These are phyloP conservation scores for Sialia sialis DNA, from an alignment of 2,113 vertebrate genomes.

Conservation along the genomic window DNA sequence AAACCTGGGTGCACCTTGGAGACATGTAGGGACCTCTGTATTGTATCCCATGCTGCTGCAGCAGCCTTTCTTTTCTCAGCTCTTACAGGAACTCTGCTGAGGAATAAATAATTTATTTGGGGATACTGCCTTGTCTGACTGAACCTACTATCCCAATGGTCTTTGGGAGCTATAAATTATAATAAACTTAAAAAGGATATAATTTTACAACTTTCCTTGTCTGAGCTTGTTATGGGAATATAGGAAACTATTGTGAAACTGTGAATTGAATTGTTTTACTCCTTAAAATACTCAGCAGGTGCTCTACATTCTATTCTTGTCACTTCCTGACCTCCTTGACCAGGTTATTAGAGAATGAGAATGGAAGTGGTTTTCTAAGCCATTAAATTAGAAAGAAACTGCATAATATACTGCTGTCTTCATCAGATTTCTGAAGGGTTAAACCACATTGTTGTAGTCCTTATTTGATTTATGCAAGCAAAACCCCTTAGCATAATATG, in stretches of 20 bases:
- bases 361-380: background rate
- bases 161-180: background rate
- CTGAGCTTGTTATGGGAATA: background rate
- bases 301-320: background rate
- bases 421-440: background rate
- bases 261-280: background rate
- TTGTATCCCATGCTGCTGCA: background rate
- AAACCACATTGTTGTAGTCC: background rate
- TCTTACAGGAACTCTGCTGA: background rate
- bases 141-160: background rate
- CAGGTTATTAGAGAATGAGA: background rate
- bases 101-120: background rate
- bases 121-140: background rate
- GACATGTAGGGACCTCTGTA: background rate
- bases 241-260: background rate
- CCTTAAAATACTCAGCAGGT: background rate
- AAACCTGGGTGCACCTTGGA: background rate
- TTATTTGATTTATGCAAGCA: conserved; percentile 2
- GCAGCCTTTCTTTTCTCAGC: background rate
- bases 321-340: background rate
- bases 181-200: background rate
- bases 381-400: background rate
- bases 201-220: background rate
- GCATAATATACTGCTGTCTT: background rate
- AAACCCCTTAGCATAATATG: background rate